These are phyloP conservation scores for Karalla daura DNA, from an alignment of 2,797 vertebrate genomes.

Conservation along the genomic window DNA sequence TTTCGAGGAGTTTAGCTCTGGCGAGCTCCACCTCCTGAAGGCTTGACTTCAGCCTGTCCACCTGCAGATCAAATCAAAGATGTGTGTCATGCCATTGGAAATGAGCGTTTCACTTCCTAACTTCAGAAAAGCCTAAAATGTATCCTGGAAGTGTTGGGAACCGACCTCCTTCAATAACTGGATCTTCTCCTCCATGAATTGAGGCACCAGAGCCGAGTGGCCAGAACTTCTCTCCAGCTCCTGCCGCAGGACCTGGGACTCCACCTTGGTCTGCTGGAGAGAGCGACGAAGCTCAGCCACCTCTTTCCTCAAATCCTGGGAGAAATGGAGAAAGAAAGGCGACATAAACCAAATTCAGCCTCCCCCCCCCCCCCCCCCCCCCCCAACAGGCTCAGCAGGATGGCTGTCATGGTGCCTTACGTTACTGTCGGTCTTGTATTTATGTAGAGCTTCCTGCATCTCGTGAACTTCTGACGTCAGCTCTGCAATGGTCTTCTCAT, in stretches of 20 bases:
- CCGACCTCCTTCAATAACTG: constrained; percentile 80
- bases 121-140: too few species aligned
- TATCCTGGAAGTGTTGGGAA: too few species aligned
- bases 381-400: too few species aligned
- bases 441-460: constrained; percentile 68
- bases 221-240: constrained; percentile 64
- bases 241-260: constrained; percentile 72
- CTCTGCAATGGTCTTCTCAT: constrained; percentile 73
- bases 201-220: constrained; percentile 44
- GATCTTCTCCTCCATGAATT: constrained; percentile 80
- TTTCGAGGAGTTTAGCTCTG: constrained; percentile 77
- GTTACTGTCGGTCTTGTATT: constrained; percentile 74
- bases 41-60: constrained; percentile 78
- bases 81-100: neutral
- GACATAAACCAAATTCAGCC: too few species aligned
- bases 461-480: constrained; percentile 75
- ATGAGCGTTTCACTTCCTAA: neutral
- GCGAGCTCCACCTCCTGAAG: constrained; percentile 77
- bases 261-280: constrained; percentile 75
- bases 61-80: constrained; percentile 48
- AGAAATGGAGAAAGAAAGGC: neutral
- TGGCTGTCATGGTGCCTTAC: too few species aligned
- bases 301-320: constrained; percentile 79
- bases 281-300: constrained; percentile 65
- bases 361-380: too few species aligned